These are phyloP conservation scores for Aptenodytes forsteri DNA, from an alignment of 2,113 vertebrate species.

Conservation along the genomic window DNA sequence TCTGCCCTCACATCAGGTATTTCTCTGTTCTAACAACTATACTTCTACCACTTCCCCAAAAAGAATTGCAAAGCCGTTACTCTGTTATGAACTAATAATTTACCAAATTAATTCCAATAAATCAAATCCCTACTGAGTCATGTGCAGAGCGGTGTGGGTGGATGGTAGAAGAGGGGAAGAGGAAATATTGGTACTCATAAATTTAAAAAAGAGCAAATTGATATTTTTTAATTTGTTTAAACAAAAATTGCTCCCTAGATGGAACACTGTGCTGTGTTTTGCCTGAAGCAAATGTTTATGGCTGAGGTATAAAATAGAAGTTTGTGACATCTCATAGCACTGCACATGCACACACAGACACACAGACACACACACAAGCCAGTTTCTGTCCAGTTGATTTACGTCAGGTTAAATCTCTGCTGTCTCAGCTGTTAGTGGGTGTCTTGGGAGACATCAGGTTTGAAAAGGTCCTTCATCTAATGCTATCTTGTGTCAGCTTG, in stretches of 20 bases:
- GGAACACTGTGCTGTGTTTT: conserved; percentile 27
- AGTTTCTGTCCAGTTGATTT: conserved; percentile 41
- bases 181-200: neutral
- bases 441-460: neutral
- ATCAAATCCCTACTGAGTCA: conserved; percentile 6
- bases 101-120: conserved; percentile 42
- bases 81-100: conserved; percentile 32
- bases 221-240: conserved; percentile 60
- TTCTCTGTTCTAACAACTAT: neutral
- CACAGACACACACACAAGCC: neutral
- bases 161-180: neutral
- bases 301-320: conserved; percentile 33
- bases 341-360: neutral
- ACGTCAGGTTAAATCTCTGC: conserved; percentile 20
- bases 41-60: neutral
- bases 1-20: neutral
- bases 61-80: neutral
- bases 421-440: conserved; percentile 19
- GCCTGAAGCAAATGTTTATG: conserved; percentile 56
- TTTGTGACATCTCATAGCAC: neutral
- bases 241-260: conserved; percentile 35
- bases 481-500: neutral
- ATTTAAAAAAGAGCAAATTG: conserved; percentile 16
- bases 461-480: neutral
- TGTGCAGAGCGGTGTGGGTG: neutral